Percentiles rank a stretch among this genome's conserved stretches.
Conservation (phyloP, 2,113 vertebrate genomes). For the Tautogolabrus adspersus region DNA sequence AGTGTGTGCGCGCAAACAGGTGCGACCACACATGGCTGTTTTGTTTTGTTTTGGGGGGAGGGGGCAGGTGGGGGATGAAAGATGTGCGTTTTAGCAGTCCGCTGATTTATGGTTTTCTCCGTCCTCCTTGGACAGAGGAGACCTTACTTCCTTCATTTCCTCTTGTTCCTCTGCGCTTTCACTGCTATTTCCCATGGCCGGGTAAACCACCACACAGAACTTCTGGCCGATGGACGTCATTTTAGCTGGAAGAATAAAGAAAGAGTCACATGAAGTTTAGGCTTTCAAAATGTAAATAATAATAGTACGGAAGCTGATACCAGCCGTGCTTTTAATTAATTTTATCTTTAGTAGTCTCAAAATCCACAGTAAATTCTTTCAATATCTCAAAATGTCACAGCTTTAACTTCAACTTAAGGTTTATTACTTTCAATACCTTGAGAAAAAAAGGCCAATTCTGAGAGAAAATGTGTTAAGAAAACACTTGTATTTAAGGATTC, state of each 20-base stretch:
- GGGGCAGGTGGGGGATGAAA: not conserved
- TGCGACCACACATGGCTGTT: slow-evolving; percentile 36
- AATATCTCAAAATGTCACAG: no score
- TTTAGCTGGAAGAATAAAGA: slow-evolving; percentile 76
- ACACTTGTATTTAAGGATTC: no score
- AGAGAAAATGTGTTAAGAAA: no score
- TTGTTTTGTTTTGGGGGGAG: not conserved
- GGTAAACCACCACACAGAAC: slow-evolving; percentile 92
- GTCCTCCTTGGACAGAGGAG: slow-evolving; percentile 76
- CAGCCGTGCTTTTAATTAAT: no score
- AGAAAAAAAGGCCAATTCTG: no score
- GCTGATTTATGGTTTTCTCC: slow-evolving; percentile 67
- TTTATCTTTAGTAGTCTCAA: no score
- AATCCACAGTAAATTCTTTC: no score
- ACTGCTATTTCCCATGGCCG: slow-evolving; percentile 35
- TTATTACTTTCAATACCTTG: no score
- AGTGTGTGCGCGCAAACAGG: slow-evolving; percentile 8
- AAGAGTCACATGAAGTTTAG: not conserved
- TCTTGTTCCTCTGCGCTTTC: slow-evolving; percentile 67
- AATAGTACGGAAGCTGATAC: no score
- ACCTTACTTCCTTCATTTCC: slow-evolving; percentile 78
- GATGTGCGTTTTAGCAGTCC: slow-evolving; percentile 68
- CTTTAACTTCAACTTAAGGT: no score
- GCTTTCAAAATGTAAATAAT: not conserved
- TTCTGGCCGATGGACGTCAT: slow-evolving; percentile 90